These are phyloP conservation scores for Hyphantria cunea DNA, from an alignment of 1,140 invertebrate species.

Conservation along the genomic window DNA sequence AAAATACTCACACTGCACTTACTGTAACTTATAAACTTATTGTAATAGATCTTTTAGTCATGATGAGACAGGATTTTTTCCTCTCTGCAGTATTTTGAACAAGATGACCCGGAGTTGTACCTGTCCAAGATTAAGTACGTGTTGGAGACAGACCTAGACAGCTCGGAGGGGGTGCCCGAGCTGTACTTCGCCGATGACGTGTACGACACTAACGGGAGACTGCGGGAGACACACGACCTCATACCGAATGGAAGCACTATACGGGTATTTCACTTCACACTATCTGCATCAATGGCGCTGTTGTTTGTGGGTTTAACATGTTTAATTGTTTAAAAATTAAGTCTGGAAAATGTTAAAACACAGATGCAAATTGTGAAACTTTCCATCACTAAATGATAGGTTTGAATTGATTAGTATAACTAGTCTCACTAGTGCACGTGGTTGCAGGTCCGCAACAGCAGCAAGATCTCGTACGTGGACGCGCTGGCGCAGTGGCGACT, in stretches of 20 bases:
- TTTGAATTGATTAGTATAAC: too few species aligned
- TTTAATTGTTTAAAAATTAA: too few species aligned
- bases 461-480: conserved; percentile 93
- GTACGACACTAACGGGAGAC: conserved; percentile 90
- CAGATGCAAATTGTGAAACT: too few species aligned
- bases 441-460: conserved; percentile 87
- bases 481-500: conserved; percentile 94
- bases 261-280: conserved; percentile 39
- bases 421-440: too few species aligned
- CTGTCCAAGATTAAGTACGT: conserved; percentile 96
- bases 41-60: too few species aligned
- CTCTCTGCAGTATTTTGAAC: conserved; percentile 92
- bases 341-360: too few species aligned
- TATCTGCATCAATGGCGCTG: too few species aligned
- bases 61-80: too few species aligned
- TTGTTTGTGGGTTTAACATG: too few species aligned
- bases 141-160: conserved; percentile 92
- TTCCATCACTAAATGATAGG: too few species aligned
- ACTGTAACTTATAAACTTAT: too few species aligned
- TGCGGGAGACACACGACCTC: conserved; percentile 89
- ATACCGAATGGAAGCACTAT: conserved; percentile 88
- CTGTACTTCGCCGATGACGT: conserved; percentile 94
- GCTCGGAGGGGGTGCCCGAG: conserved; percentile 88
- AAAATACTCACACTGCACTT: too few species aligned
- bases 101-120: conserved; percentile 97